Evolutionary conservation across 1,140 invertebrate genomes (phyloP), one percentile per base, ranked within the genome.

Genomic region (Telenomus remus): DNA sequence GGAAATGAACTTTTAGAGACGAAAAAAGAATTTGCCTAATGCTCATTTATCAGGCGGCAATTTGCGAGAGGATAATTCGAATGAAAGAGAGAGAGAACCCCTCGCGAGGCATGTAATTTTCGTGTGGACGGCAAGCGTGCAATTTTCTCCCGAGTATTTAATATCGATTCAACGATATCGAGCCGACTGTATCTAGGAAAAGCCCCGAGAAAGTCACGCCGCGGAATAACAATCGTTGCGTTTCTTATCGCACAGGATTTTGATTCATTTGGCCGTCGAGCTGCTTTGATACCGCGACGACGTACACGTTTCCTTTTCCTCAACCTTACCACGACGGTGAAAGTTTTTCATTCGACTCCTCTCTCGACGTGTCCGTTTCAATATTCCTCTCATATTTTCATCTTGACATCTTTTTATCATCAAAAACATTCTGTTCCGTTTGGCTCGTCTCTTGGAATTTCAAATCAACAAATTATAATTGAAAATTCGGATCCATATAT

Each of bases 121-220:
- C 42, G 39, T 54, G 55, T 48, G 43, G 60, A 47, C 43, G 12
- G 65, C 39, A 43, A 42, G 27, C 64, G 39, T 66, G 19, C 57
- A 63, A 74, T 74, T 74, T 74, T 68, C 71, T 68, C 47, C 37
- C 15, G 44, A 55, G 57, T 74, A 74, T 74, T 74, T 74, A 63
- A 68, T 74, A 74, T 74, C 60, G 71, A 74, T 74, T 74, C 57
- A 68, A 63, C 64, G 35, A 55, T 68, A 68, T 74, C 63, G 64
- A 74, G 55, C 64, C 57, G 64, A 46, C 57, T 61, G 71, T 74
- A 74, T 56, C 56, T 42, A 74, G 51, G 71, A 68, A 74, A 74
- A 74, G 39, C 19, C 19, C 19, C 39, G 34, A 68, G 57, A 74
- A 66, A 74, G 63, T 46, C 46, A 9, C 13, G 43, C 15, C n/a